Evolutionary conservation across 2,888 invertebrate species (phyloP), one percentile per base, ranked within the genome.

Genomic region (Eueremaeus valkanovi): DNA sequence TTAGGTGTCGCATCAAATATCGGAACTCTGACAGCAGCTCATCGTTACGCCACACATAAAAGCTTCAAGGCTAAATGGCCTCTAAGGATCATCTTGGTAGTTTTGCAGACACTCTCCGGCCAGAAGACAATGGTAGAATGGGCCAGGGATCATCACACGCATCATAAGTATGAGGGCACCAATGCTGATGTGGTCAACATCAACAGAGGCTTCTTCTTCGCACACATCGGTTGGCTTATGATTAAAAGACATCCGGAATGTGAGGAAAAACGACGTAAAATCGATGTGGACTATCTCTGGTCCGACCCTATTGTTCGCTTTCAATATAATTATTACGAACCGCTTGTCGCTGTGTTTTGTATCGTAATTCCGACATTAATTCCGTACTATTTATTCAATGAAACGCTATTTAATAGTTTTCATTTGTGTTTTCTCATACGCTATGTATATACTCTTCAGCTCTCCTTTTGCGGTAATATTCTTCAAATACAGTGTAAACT

Each of bases 181-280:
- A 27, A 75, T 68, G 75, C 72, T 9, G 75, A 75, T 45, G 5
- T 18, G 0, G 72, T 42, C 13, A 75, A 72, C 21, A 75, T 72
- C 0, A 75, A 75, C 49, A 29, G 75, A n/a, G 75, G 75, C 27
- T 75, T 75, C 29, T 75, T 75, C 33, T 75, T 27, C 70, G 75
- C 75, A 21, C 75, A 75, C 29, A 75, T 75, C 16, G 75, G 75
- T 27, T 75, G 75, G 75, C 72, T 75, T 29, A 18, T 68, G 24
- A 70, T 72, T 18, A 75, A 75, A 68, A 36, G 36, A 21, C 75
- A 72, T 31, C 75, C 75, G 0, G 75, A 75, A 0, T 75, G 75
- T 33, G 66, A 42, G 1, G 29, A 66, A 27, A 31, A 33, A 33
- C 21, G 31, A 13, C n/a, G 33, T 1, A n/a, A 74, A 40, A 13